Evolutionary conservation across 1,140 invertebrate genomes (phyloP), one percentile per base, ranked within the genome.

Genomic region (Zaprionus nigranus): DNA sequence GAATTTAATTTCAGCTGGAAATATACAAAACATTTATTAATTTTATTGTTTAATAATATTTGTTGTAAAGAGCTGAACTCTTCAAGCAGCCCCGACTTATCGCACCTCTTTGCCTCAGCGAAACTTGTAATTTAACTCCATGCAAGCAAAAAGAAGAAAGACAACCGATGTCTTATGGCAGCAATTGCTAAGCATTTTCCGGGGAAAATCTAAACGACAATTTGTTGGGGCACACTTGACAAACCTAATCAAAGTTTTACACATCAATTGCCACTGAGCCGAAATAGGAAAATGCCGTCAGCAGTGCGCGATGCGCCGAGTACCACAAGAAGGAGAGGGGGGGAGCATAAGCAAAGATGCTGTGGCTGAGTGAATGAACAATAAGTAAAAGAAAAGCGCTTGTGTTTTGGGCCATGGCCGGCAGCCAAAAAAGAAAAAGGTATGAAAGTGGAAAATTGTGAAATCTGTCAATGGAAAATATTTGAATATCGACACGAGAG

Each of bases 381-480:
- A 81, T 83, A 83, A 83, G 75, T 79, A 81, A 81, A 79, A 81
- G 79, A 56, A 75, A 46, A 71, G 69, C 71, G 58, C 51, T 56
- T 34, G 40, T 43, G 56, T 54, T 68, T 62, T 63, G 64, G 49
- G 66, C 59, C 56, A 69, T 73, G 79, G 78, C 78, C 65, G 58
- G 43, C 36, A 75, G 67, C 74, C 66, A 81, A 67, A 26, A 43
- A 36, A 43, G 53, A 73, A 69, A 82, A 83, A 79, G 81, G 76
- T 84, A 84, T 82, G 66, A 77, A 82, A 82, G 81, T 82, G 79
- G 76, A 83, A 83, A 83, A 83, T 83, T 83, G 79, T 82, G 68
- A 83, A 83, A 83, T 83, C 81, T 83, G 81, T 82, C 81, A 83
- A 82, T 80, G 76, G 65, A 83, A 83, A 82, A 83, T 83, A 83